These are phyloP conservation scores for Campylorhamphus procurvoides DNA, from an alignment of 2,113 vertebrate species.

Conservation along the genomic window DNA sequence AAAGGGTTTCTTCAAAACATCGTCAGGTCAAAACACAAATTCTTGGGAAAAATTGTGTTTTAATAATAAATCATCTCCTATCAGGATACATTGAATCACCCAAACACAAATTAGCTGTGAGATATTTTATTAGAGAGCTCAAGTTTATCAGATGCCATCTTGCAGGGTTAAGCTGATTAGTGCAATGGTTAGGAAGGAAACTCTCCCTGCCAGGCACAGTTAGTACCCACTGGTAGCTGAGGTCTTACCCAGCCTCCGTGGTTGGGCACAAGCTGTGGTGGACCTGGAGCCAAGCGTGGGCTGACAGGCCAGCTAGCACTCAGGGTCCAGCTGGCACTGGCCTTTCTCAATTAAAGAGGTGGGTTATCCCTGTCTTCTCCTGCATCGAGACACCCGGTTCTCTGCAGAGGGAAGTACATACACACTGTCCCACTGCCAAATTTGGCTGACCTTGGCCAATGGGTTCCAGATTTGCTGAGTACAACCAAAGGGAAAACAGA, in stretches of 20 bases:
- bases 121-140: background rate
- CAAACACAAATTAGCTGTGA: background rate
- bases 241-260: background rate
- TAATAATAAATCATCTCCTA: background rate
- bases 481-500: background rate
- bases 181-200: background rate
- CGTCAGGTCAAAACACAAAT: background rate
- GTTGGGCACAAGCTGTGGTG: background rate
- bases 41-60: background rate
- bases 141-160: background rate
- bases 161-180: background rate
- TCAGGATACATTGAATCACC: background rate
- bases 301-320: background rate
- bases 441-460: background rate
- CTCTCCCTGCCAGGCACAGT: background rate
- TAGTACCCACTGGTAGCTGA: background rate
- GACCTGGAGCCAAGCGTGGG: background rate
- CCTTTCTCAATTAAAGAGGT: background rate
- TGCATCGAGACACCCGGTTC: background rate
- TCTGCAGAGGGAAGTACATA: fast-evolving
- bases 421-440: background rate
- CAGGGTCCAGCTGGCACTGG: fast-evolving
- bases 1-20: background rate
- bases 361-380: background rate
- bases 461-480: background rate